These are phyloP conservation scores for Trichonephila clavata DNA, from an alignment of 1,140 invertebrate species.

Conservation along the genomic window DNA sequence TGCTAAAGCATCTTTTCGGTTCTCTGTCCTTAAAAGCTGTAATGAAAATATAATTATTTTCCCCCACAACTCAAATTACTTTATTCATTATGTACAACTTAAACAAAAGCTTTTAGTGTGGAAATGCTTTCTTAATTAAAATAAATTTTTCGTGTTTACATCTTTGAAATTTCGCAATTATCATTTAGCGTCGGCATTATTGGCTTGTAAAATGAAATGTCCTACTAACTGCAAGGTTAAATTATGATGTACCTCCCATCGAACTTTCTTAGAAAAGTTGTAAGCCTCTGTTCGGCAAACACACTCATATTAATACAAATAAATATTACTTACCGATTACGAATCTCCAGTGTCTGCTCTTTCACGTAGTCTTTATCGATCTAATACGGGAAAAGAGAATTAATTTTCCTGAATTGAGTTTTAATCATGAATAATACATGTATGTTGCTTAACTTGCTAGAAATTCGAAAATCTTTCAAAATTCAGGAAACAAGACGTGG, in stretches of 20 bases:
- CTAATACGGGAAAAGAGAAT: constrained; percentile 33
- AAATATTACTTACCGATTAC: constrained; percentile 59
- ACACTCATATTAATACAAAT: constrained; percentile 63
- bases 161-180: too few relatives aligned
- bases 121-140: too few relatives aligned
- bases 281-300: not conserved
- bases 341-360: constrained; percentile 65
- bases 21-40: too few relatives aligned
- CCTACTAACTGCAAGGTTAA: not conserved
- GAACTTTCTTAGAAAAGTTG: not conserved
- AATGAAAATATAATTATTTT: too few relatives aligned
- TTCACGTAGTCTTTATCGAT: constrained; percentile 66
- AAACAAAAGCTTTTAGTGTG: too few relatives aligned
- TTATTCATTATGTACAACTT: too few relatives aligned
- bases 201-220: not conserved
- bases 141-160: too few relatives aligned
- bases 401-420: constrained; percentile 9
- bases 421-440: constrained; percentile 66
- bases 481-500: not conserved
- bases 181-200: too few relatives aligned
- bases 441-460: not conserved
- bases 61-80: too few relatives aligned
- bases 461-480: constrained; percentile 43
- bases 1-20: too few relatives aligned
- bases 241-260: not conserved